These are phyloP conservation scores for Lepus oiostolus DNA, from an alignment of 2,797 vertebrate species.

Conservation along the genomic window DNA sequence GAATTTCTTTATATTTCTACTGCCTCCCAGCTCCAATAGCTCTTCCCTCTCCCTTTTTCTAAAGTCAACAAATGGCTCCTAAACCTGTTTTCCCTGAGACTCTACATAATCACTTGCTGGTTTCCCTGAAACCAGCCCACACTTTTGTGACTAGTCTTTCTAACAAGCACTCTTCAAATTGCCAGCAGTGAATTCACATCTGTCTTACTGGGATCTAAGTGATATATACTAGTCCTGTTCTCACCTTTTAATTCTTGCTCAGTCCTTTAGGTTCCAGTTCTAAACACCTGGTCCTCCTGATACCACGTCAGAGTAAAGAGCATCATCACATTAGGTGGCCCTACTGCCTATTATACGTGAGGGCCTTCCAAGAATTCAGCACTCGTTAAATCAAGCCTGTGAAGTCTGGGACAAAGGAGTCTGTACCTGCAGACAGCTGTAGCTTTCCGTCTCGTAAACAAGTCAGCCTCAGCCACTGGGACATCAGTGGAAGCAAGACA, in stretches of 20 bases:
- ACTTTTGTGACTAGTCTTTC: neutral
- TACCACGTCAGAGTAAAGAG: neutral
- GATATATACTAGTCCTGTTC: neutral
- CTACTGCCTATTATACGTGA: neutral
- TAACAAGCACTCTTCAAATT: neutral
- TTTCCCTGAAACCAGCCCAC: neutral
- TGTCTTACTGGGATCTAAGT: neutral
- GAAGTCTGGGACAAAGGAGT: neutral
- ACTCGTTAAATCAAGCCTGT: neutral
- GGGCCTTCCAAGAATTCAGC: neutral
- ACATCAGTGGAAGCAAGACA: constrained; percentile 51
- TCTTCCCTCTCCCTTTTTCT: neutral
- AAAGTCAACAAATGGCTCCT: neutral
- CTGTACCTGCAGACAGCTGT: constrained; percentile 65
- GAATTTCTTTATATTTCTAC: neutral
- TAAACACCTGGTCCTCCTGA: neutral
- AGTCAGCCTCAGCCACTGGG: constrained; percentile 29
- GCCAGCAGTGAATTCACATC: neutral
- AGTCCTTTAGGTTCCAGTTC: neutral
- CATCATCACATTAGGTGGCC: neutral
- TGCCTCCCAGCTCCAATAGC: neutral
- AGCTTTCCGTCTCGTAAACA: constrained; percentile 64
- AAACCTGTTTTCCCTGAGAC: neutral
- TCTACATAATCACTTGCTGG: no score
- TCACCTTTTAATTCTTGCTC: neutral